Conservation (phyloP, 2,888 invertebrate genomes). For the Nomada goodeniana region DNA sequence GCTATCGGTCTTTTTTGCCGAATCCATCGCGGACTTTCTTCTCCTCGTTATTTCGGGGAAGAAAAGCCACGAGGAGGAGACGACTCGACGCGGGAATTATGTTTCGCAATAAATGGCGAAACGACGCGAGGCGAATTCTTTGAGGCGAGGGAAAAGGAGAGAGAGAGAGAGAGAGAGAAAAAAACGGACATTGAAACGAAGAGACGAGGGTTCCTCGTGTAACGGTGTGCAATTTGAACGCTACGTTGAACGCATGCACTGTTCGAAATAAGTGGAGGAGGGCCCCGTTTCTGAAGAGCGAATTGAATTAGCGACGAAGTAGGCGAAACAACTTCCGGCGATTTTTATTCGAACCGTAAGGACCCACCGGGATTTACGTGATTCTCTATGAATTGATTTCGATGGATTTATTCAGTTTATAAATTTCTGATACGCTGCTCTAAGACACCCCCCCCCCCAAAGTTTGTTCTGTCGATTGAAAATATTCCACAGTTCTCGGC, state of each 20-base stretch:
- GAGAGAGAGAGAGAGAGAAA: too few relatives aligned
- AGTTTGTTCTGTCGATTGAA: too few relatives aligned
- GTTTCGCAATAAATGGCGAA: slow-evolving; percentile 25
- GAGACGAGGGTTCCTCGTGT: slow-evolving; percentile 19
- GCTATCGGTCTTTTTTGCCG: slow-evolving; percentile 7
- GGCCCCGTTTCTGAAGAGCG: slow-evolving; percentile 15
- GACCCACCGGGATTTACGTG: background rate
- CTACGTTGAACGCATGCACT: slow-evolving; percentile 16
- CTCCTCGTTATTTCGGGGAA: background rate
- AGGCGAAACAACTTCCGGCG: slow-evolving; percentile 29
- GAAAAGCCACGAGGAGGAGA: background rate
- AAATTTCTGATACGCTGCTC: too few relatives aligned
- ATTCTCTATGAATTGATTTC: background rate
- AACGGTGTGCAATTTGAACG: slow-evolving; percentile 30
- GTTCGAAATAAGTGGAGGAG: slow-evolving; percentile 25
- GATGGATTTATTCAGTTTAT: too few relatives aligned
- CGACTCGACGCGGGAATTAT: slow-evolving; percentile 14
- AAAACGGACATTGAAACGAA: background rate
- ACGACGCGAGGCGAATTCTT: slow-evolving; percentile 2
- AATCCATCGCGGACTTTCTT: background rate
- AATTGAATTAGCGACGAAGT: slow-evolving; percentile 31
- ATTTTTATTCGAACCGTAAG: slow-evolving; percentile 15
- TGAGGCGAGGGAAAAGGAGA: too few relatives aligned
- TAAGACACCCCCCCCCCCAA: too few relatives aligned
- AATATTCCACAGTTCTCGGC: too few relatives aligned